Evolutionary conservation across 2,888 invertebrate genomes (phyloP).

Genomic region (Stictocephala bisonia): DNA sequence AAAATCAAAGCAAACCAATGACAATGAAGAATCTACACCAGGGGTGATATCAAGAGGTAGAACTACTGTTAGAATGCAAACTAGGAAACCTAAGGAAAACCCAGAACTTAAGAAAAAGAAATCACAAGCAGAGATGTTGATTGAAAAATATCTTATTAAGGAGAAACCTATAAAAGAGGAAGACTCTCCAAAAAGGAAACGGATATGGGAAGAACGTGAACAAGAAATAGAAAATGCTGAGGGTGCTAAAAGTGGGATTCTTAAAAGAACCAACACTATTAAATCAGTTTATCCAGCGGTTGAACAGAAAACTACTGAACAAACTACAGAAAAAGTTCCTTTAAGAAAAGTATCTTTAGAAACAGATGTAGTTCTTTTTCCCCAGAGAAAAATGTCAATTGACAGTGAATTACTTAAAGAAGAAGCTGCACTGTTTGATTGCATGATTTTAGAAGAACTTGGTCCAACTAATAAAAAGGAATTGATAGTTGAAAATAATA

Average conservation of each 20-base stretch:
- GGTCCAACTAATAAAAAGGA: conserved; percentile 26
- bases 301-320: not conserved
- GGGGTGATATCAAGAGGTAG: conserved; percentile 77
- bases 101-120: conserved; percentile 68
- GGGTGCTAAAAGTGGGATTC: conserved; percentile 21
- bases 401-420: conserved; percentile 64
- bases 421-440: conserved; percentile 69
- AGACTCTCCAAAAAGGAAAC: conserved; percentile 49
- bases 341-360: conserved; percentile 39
- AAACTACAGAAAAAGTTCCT: not conserved
- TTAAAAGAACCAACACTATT: conserved; percentile 32
- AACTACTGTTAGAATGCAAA: conserved; percentile 79
- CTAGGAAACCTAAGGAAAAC: conserved; percentile 66
- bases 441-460: conserved; percentile 68
- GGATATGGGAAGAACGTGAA: conserved; percentile 8
- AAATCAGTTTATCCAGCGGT: not conserved
- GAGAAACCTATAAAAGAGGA: conserved; percentile 64
- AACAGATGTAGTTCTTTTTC: conserved; percentile 63
- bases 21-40: conserved; percentile 54
- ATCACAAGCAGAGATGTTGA: conserved; percentile 77
- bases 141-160: conserved; percentile 80
- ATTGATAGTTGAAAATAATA: not conserved
- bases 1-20: conserved; percentile 54
- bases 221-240: not conserved
- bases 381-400: conserved; percentile 41